These are phyloP conservation scores for Columba livia DNA, from an alignment of 2,113 vertebrate genomes.

Conservation along the genomic window DNA sequence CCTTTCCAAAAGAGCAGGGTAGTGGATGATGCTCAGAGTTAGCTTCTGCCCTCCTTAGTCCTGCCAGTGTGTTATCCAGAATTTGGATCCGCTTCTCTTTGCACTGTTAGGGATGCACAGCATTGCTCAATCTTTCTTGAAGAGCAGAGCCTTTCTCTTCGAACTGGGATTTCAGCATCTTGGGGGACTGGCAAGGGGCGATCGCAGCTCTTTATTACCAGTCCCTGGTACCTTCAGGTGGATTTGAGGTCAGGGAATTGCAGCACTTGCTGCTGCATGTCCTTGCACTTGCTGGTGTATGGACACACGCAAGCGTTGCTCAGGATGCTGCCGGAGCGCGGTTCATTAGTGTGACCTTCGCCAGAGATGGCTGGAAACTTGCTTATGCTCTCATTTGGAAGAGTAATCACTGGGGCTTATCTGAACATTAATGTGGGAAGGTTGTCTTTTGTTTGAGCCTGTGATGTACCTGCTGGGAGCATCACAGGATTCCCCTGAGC, in stretches of 20 bases:
- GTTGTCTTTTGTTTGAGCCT: not conserved
- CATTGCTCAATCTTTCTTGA: not conserved
- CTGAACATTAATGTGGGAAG: not conserved
- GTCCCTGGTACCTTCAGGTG: not conserved
- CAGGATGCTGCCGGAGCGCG: not conserved
- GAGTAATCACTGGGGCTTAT: not conserved
- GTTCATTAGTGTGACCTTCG: not conserved
- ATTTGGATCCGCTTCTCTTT: rapidly evolving
- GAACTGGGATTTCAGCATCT: not conserved
- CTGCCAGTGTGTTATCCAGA: not conserved
- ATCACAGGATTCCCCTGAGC: not conserved
- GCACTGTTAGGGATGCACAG: not conserved
- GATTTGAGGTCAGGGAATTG: not conserved
- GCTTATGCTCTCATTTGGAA: not conserved
- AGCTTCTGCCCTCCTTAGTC: not conserved
- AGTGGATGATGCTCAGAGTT: not conserved
- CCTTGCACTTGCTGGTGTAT: not conserved
- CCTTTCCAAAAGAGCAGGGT: not conserved
- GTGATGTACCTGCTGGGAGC: not conserved
- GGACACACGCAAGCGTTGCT: not conserved
- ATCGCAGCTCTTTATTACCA: not conserved
- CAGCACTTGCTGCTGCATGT: not conserved
- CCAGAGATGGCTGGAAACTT: not conserved
- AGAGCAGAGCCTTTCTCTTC: not conserved
- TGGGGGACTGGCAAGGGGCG: not conserved